Base-by-base conservation (phyloP, 2,797 vertebrate species). In the Phataginus tricuspis region DNA sequence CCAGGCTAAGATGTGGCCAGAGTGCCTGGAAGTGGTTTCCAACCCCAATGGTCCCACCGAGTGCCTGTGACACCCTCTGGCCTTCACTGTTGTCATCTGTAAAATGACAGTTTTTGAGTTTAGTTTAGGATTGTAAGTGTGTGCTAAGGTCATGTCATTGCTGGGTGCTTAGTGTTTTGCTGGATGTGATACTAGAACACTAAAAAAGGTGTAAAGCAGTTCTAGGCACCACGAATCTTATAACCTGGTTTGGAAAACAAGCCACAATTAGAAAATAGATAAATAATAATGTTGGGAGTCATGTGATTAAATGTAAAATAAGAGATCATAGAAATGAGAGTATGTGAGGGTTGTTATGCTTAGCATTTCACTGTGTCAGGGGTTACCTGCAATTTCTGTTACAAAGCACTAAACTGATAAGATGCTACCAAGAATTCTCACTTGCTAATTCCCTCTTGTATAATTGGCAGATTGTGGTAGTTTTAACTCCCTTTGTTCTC, bases 241-340 rank as follows among this genome's bases (percentile, higher is more conserved):
- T 31, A 51, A 55, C 59, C n/a, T 79, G 51, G 34, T 83, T 78
- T 68, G 92, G 29, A 71, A 95, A 94, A 86, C 16, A 95, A 91
- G 63, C 16, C n/a, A 80, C 19, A 79, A 8, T 75, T 77, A 91
- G 63, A 92, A 96, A 53, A 57, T 19, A 57, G 85, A 45, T 80
- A 63, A 64, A 51, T 55, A 57, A 7, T 92, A 84, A 49, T 84
- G 39, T 4, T 61, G 64, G 53, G 23, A 91, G 25, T 89, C 37
- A n/a, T 75, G 2, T 77, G 61, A 66, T 91, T 89, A 86, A 61
- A 91, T 63, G n/a, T 78, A 69, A 94, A 79, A 57, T 75, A 91
- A 64, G 45, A 88, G 23, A 59, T 42, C 72, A 2, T 57, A 68
- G 57, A 34, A 31, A 57, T 53, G 39, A 90, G 51, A 85, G 51